Evolutionary conservation across 2,797 vertebrate species (phyloP).

Genomic region (Craterocephalus amniculus): DNA sequence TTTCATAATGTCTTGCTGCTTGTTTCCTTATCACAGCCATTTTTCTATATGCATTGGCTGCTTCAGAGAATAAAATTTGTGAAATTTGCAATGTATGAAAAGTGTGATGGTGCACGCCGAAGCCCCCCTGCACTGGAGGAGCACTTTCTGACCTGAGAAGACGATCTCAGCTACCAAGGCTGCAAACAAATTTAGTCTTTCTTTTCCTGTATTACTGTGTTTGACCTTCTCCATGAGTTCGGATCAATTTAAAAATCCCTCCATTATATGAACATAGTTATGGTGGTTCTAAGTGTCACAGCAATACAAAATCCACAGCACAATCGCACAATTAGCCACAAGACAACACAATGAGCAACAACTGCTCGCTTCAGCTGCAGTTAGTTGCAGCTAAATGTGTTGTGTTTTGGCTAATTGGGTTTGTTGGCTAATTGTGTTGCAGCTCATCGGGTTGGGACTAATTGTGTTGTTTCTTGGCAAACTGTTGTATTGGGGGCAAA

Average conservation of each 20-base stretch:
- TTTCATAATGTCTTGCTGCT: background rate
- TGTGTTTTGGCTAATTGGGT: no score
- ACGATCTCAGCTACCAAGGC: constrained; percentile 19
- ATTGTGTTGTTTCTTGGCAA: no score
- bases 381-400: no score
- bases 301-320: no score
- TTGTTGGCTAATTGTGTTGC: no score
- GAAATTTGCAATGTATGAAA: constrained; percentile 11
- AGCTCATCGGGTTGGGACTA: no score
- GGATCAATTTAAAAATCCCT: constrained; percentile 8
- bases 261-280: background rate
- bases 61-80: constrained; percentile 8
- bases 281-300: no score
- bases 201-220: background rate
- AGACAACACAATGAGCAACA: no score
- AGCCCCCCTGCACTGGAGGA: constrained; percentile 17
- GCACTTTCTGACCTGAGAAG: constrained; percentile 1
- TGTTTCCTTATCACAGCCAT: background rate
- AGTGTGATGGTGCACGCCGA: background rate
- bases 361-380: no score
- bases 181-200: constrained; percentile 35
- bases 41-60: constrained; percentile 5
- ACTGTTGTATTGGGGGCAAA: no score
- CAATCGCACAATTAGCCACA: no score
- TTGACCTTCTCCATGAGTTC: background rate